These are phyloP conservation scores for Pteruthius melanotis DNA, from an alignment of 2,113 vertebrate species.

Conservation along the genomic window DNA sequence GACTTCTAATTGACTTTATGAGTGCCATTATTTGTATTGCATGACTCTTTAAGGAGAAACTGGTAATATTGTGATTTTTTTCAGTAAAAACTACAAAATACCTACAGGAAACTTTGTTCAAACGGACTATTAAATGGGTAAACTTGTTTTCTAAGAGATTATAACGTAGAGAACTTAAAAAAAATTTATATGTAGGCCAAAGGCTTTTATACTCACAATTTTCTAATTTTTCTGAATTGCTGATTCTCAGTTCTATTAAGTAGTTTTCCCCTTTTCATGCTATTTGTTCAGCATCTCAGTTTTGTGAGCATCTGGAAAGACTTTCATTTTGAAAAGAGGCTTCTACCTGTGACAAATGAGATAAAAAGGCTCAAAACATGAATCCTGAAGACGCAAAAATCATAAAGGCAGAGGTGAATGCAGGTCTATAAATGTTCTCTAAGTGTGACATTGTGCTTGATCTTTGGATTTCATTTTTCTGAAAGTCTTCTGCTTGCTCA, in stretches of 20 bases:
- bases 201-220: background rate
- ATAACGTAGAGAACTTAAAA: background rate
- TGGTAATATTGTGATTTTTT: background rate
- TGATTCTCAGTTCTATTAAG: background rate
- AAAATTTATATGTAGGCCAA: background rate
- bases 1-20: constrained; percentile 49
- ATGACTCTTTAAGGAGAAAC: background rate
- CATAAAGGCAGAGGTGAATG: background rate
- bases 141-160: background rate
- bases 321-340: background rate
- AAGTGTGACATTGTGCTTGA: background rate
- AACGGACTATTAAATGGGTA: background rate
- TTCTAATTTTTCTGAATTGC: background rate
- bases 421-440: background rate
- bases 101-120: background rate
- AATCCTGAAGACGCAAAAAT: background rate
- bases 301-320: background rate
- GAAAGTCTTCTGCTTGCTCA: background rate
- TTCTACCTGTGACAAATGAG: background rate
- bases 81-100: background rate
- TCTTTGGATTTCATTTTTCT: background rate
- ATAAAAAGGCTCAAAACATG: background rate
- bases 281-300: background rate
- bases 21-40: constrained; percentile 1
- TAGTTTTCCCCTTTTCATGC: background rate